These are phyloP conservation scores for Anisognathus igniventris DNA, from an alignment of 2,797 vertebrate species.

Conservation along the genomic window DNA sequence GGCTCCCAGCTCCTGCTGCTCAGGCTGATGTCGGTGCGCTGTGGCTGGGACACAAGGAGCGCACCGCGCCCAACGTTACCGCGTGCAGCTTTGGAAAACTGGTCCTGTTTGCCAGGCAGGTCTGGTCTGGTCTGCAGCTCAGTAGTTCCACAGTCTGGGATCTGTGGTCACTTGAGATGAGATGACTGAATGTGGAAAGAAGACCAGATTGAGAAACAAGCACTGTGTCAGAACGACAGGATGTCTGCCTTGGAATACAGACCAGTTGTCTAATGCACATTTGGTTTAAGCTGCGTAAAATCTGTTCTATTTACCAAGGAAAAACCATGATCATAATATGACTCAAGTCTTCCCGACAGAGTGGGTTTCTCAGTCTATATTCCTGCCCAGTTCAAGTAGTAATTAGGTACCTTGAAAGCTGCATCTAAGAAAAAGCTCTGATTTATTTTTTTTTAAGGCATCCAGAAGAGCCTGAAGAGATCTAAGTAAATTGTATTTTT, in stretches of 20 bases:
- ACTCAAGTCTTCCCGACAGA: conserved; percentile 37
- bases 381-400: not conserved
- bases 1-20: not conserved
- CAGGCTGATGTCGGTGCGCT: accelerated
- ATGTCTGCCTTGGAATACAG: conserved; percentile 21
- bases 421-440: conserved; percentile 52
- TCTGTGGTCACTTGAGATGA: conserved; percentile 26
- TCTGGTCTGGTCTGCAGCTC: conserved; percentile 30
- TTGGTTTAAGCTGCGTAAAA: conserved; percentile 8
- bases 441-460: conserved; percentile 55
- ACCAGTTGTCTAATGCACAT: conserved; percentile 13
- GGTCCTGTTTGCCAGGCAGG: conserved; percentile 34
- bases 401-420: conserved; percentile 25
- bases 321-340: conserved; percentile 22
- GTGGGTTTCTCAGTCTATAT: not conserved
- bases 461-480: conserved; percentile 60
- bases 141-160: not conserved
- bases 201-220: conserved; percentile 27
- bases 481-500: conserved; percentile 64
- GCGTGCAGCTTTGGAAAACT: not conserved
- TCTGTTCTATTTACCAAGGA: conserved; percentile 8
- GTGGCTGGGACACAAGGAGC: not conserved
- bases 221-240: not conserved
- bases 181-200: conserved; percentile 50
- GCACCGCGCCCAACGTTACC: accelerated